These are phyloP conservation scores for Rachycentron canadum DNA, from an alignment of 2,797 vertebrate genomes.

Conservation along the genomic window DNA sequence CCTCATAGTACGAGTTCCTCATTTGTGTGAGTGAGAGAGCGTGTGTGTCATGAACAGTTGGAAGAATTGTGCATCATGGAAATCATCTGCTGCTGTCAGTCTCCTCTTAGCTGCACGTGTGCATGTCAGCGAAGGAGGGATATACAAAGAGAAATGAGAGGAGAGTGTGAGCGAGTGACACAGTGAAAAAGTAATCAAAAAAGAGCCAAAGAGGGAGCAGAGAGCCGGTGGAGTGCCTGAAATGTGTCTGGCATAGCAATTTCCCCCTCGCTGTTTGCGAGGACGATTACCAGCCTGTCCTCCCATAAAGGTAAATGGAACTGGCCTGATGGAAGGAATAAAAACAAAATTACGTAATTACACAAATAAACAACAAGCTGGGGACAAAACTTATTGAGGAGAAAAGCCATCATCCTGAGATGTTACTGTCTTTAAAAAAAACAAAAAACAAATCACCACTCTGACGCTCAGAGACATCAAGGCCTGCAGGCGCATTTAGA, in stretches of 20 bases:
- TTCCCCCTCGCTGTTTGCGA: conserved; percentile 61
- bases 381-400: conserved; percentile 52
- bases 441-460: background rate
- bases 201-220: conserved; percentile 69
- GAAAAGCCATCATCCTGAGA: conserved; percentile 54
- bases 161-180: conserved; percentile 63
- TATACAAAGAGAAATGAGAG: conserved; percentile 39
- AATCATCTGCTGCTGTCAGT: conserved; percentile 88
- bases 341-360: conserved; percentile 76
- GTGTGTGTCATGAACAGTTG: conserved; percentile 65
- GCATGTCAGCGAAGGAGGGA: conserved; percentile 63
- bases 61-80: conserved; percentile 77
- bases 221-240: conserved; percentile 64
- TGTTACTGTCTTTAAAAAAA: conserved; percentile 30
- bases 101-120: conserved; percentile 73
- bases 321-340: conserved; percentile 70
- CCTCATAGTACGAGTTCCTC: conserved; percentile 32
- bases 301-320: conserved; percentile 80
- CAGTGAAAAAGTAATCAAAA: conserved; percentile 75
- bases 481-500: conserved; percentile 10
- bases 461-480: conserved; percentile 22
- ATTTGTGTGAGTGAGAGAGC: conserved; percentile 41
- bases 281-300: conserved; percentile 75
- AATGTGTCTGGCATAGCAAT: conserved; percentile 80
- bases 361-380: conserved; percentile 66